Evolutionary conservation across 1,140 invertebrate species (phyloP), one percentile per base, ranked within the genome.

Genomic region (Lepidotrigona ventralis): DNA sequence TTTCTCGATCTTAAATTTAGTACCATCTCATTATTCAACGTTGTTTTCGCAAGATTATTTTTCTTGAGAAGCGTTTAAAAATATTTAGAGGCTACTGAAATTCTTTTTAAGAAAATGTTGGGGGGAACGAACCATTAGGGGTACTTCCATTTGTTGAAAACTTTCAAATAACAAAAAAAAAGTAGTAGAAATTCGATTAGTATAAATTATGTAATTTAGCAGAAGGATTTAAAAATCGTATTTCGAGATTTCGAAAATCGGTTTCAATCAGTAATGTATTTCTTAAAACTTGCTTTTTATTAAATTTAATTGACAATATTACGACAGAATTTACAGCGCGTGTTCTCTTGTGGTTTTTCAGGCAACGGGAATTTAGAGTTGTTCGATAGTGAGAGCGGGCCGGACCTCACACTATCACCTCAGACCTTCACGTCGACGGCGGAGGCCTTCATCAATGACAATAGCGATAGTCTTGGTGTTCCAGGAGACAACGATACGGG

Each of bases 371-470:
- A 95, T 90, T 96, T 96, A 93, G 96, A 96, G 91, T 93, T 97
- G 89, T 96, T 97, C 92, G 96, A 97, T 93, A 94, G 93, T 85
- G 96, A 96, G 85, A 96, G 96, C 83, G 96, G 96, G 70, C 96
- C 96, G 90, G 96, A 96, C 90, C 94, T 96, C 87, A 96, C 96
- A 74, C 92, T 97, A 89, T 97, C 96, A 79, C 96, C 96, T 81
- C 96, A 96, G 91, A 95, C 96, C 15, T 96, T 96, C 92, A 95
- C 95, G 85, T 96, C 95, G 86, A 95, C 95, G 84, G 95, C 96
- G 81, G 96, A 96, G 92, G 95, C 96, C 92, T 96, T 96, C 92
- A 95, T 96, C 93, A 96, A 96, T 94, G 96, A 96, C 94, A 96
- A 96, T 93, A 96, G 95, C 81, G 95, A 96, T 93, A 96, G 96